Base-by-base conservation (phyloP, 1,140 invertebrate species). In the Temnothorax curvispinosus region DNA sequence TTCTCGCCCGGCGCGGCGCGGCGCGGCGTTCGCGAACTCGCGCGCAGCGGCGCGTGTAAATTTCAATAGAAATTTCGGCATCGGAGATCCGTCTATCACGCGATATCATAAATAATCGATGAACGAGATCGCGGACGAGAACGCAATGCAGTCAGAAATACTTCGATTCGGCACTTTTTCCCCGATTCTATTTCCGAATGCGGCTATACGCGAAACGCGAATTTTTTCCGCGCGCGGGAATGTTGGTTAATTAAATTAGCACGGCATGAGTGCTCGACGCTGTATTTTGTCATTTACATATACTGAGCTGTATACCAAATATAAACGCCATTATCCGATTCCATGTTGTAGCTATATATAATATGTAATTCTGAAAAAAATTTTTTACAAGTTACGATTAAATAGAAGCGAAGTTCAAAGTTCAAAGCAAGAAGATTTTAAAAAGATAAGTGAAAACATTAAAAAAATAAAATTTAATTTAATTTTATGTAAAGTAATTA, bases 101-200 rank as follows among this genome's bases (percentile, higher is more conserved):
- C 38, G 27, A 80, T 15, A 47, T 32, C 84, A 78, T 80, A 86
- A 86, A 86, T 86, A 86, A 86, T 86, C 76, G 84, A 86, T 86
- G 84, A 86, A 86, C 75, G 58, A 65, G 50, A 65, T 78, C 84
- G 76, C 18, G 60, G 6, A 3, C 62, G 38, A 6, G 64, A 69
- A 52, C 56, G 47, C 21, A 77, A 27, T 13, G 64, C 58, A 11
- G 47, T 71, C 50, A 41, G 78, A 58, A 44, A 76, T 76, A 62
- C 56, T 38, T 85, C 81, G 32, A 75, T 85, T 76, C 81, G 72
- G 78, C 78, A 72, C 21, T 71, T 81, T 56, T 81, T 41, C 3
- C n/a, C 27, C 64, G 21, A 69, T 71, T 60, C 60, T 52, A 65
- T 69, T 35, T 52, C 41, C 38, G n/a, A 27, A 9, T 27, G 75